Evolutionary conservation across 2,113 vertebrate species (phyloP).

Genomic region (Ophiodon elongatus): DNA sequence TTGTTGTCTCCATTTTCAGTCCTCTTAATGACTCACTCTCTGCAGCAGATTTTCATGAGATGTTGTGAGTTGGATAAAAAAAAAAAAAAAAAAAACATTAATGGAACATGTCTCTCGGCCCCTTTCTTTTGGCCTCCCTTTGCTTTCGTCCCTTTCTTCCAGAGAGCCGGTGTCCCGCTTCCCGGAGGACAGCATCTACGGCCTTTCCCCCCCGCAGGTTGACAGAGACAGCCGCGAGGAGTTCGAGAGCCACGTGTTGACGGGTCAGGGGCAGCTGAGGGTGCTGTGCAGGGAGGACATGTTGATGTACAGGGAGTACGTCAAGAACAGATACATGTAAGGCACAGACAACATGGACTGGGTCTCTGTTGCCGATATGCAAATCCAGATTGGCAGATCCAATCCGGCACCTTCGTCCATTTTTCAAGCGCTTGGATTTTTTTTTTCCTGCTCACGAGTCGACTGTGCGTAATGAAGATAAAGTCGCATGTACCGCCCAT

Average conservation of each 20-base stretch:
- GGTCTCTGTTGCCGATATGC: neutral
- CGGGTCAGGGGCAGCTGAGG: conserved; percentile 87
- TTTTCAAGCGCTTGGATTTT: neutral
- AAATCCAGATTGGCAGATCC: neutral
- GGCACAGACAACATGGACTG: neutral
- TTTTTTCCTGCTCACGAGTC: neutral
- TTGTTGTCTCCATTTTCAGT: conserved; percentile 26
- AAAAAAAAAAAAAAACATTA: neutral
- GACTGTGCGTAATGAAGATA: neutral
- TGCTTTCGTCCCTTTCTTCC: neutral
- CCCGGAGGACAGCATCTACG: conserved; percentile 90
- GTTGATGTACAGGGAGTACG: conserved; percentile 92
- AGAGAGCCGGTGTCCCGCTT: conserved; percentile 92
- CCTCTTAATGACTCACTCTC: conserved; percentile 13
- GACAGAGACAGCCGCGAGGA: conserved; percentile 88
- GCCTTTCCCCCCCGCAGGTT: conserved; percentile 86
- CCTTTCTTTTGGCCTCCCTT: neutral
- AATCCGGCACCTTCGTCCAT: neutral
- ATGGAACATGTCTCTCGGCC: neutral
- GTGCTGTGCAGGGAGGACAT: conserved; percentile 88
- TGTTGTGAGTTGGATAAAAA: neutral
- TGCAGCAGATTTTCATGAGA: neutral
- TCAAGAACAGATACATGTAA: conserved; percentile 94
- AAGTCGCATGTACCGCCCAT: neutral
- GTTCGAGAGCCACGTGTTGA: conserved; percentile 90